Base-by-base conservation (phyloP, 2,113 vertebrate species). In the Himantopus leucocephalus region DNA sequence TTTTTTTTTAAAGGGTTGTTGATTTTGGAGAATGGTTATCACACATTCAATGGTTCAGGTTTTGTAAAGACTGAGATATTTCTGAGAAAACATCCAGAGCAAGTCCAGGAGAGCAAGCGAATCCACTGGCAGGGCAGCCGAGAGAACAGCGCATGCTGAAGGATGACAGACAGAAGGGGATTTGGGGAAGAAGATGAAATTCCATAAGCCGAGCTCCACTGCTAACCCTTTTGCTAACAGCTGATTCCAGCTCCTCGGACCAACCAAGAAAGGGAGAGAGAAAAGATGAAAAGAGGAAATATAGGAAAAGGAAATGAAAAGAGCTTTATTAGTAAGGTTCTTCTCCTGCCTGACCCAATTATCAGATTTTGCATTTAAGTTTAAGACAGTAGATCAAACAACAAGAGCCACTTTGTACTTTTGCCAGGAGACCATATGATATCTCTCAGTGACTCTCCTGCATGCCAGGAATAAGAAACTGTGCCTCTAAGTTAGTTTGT, bases 311-410 rank as follows among this genome's bases (percentile, higher is more conserved):
- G 98, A 99, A 99, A 99, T 98, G 97, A 98, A 98, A 98, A 98
- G 98, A 97, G 98, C 97, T 98, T 98, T 97, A 98, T 97, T 97
- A 98, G 97, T 92, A 95, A 96, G 89, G 95, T 97, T 98, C 98
- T 98, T 98, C 98, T 98, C 98, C 98, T 98, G 98, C 98, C 98
- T 98, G 98, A 98, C 98, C 98, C 98, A 98, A 98, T 98, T 98
- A 98, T 98, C 98, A 98, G 98, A 98, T 98, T 98, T 97, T 98
- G 98, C 97, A 97, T 98, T 98, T 98, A 94, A 98, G 98, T 98
- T 98, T 98, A 98, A 98, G 98, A 98, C 98, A 98, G 97, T 94
- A 98, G 98, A 99, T 99, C 99, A 99, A 99, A 99, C 98, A 80
- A 89, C 77, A 52, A 96, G 94, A 95, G 88, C 77, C 97, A 97